A percentile compares a stretch with the other conserved stretches of the same genome.
These are phyloP conservation scores for Drosophila gaucha DNA, from an alignment of 2,888 invertebrate genomes.

Conservation along the genomic window DNA sequence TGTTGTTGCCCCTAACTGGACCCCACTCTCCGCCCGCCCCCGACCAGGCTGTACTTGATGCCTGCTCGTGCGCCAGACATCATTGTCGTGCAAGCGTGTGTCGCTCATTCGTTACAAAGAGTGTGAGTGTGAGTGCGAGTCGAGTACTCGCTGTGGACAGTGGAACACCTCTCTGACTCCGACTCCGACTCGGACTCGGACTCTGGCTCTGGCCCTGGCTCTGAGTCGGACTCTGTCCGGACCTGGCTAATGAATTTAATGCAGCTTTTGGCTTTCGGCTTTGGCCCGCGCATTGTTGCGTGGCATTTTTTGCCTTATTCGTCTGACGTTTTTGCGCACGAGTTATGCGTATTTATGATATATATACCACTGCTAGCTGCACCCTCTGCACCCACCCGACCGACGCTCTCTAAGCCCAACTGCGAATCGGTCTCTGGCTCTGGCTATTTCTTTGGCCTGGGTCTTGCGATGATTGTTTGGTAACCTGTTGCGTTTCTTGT, in stretches of 20 bases:
- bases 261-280: conserved; percentile 67
- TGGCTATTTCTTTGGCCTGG: conserved; percentile 17
- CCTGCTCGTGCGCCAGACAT: conserved; percentile 70
- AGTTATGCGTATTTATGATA: conserved; percentile 82
- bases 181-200: conserved; percentile 4
- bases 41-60: conserved; percentile 32
- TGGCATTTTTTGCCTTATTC: conserved; percentile 75
- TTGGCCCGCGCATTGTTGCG: conserved; percentile 64
- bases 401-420: conserved; percentile 2
- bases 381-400: conserved; percentile 9
- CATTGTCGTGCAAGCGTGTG: conserved; percentile 79
- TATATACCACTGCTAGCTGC: conserved; percentile 48
- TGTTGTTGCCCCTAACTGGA: conserved; percentile 58
- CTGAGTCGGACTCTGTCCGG: conserved; percentile 28
- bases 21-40: background rate
- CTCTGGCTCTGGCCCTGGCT: conserved; percentile 6
- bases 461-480: conserved; percentile 54
- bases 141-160: conserved; percentile 58
- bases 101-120: conserved; percentile 64
- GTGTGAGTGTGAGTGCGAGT: conserved; percentile 37
- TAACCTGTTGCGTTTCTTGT: conserved; percentile 79
- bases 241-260: conserved; percentile 76
- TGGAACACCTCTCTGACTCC: conserved; percentile 48
- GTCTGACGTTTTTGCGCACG: conserved; percentile 80
- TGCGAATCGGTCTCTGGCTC: conserved; percentile 16